Conservation (phyloP, 1,140 invertebrate species). For the Drosophila lowei region DNA sequence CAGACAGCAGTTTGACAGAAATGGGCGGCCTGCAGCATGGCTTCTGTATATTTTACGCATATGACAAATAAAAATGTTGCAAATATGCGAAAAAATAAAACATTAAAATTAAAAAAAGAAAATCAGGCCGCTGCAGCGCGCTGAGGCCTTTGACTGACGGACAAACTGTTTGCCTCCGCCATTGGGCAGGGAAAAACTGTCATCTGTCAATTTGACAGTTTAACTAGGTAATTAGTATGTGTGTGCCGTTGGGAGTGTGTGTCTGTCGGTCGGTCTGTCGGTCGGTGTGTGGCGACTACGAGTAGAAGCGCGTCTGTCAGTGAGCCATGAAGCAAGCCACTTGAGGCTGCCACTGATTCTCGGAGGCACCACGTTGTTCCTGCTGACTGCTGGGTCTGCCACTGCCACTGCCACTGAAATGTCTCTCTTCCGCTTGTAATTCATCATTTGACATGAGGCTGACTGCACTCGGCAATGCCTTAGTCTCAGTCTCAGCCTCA, state of each 20-base stretch:
- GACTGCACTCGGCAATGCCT: slow-evolving; percentile 25
- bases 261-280: neutral
- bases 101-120: slow-evolving; percentile 13
- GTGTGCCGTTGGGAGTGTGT: slow-evolving; percentile 24
- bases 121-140: slow-evolving; percentile 40
- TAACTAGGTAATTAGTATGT: slow-evolving; percentile 82
- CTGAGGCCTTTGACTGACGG: slow-evolving; percentile 55
- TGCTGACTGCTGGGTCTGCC: slow-evolving; percentile 30
- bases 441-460: slow-evolving; percentile 80
- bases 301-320: slow-evolving; percentile 64
- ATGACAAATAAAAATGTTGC: slow-evolving; percentile 74
- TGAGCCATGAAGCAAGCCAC: slow-evolving; percentile 68
- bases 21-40: slow-evolving; percentile 37
- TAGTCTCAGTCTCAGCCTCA: no score
- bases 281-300: slow-evolving; percentile 40
- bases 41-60: slow-evolving; percentile 47
- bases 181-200: slow-evolving; percentile 74
- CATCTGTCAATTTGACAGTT: slow-evolving; percentile 83
- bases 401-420: slow-evolving; percentile 58
- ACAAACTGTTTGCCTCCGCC: slow-evolving; percentile 70
- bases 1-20: slow-evolving; percentile 71
- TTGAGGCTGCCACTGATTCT: slow-evolving; percentile 65
- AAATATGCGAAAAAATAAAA: slow-evolving; percentile 42
- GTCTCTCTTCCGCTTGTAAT: slow-evolving; percentile 82
- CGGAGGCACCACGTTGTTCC: slow-evolving; percentile 29